Percentiles rank a stretch among this genome's conserved stretches.
These are phyloP conservation scores for Ormyrus thymus DNA, from an alignment of 2,888 invertebrate genomes.

Conservation along the genomic window DNA sequence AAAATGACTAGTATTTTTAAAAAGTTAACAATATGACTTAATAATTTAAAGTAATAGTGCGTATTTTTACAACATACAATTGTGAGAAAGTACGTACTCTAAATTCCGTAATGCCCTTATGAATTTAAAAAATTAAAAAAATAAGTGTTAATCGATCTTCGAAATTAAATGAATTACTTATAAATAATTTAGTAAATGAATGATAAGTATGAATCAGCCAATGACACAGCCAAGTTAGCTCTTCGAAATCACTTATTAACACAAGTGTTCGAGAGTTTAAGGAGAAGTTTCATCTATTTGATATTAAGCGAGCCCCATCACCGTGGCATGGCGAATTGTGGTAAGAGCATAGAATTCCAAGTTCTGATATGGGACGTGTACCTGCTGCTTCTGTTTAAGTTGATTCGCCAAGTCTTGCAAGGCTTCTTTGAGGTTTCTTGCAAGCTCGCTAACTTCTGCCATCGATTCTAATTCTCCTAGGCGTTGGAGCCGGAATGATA, in stretches of 20 bases:
- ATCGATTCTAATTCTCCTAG: conserved; percentile 68
- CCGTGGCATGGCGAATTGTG: conserved; percentile 65
- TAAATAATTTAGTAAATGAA: conserved; percentile 24
- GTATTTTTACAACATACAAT: not conserved
- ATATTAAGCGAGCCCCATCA: conserved; percentile 67
- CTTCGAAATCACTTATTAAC: conserved; percentile 45
- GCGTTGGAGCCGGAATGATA: conserved; percentile 65
- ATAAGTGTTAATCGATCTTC: conserved; percentile 9
- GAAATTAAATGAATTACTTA: not conserved
- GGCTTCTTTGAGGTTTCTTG: conserved; percentile 67
- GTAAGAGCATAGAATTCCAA: conserved; percentile 68
- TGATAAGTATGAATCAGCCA: conserved; percentile 43
- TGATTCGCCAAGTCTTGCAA: conserved; percentile 66
- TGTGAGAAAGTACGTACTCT: not conserved
- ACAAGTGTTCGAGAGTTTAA: conserved; percentile 50
- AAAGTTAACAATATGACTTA: conserved; percentile 1
- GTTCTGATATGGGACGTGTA: conserved; percentile 70
- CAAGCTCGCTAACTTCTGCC: conserved; percentile 68
- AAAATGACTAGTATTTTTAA: not conserved
- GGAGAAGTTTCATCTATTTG: conserved; percentile 26
- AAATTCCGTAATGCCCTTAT: conserved; percentile 4
- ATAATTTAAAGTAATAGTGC: not conserved
- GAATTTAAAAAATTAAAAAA: conserved; percentile 16
- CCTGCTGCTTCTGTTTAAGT: conserved; percentile 71
- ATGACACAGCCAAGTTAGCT: conserved; percentile 52